Percentiles rank a stretch among this genome's conserved stretches.
phyloP scores from a whole-genome alignment of 2,888 invertebrate species.

The Anticlea derivata region DNA sequence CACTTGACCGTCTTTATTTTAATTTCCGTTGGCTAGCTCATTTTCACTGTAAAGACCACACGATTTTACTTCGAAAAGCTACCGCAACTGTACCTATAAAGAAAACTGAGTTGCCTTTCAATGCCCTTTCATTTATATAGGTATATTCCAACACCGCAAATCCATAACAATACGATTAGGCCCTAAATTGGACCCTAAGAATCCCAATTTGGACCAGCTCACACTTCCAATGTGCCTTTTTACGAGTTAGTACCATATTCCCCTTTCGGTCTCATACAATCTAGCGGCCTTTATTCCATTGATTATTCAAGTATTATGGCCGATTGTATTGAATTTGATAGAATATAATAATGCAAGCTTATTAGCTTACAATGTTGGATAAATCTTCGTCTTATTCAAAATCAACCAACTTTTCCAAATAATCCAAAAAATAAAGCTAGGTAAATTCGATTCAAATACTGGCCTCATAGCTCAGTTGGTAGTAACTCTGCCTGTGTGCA shows the following conservation, averaged over 20 bases:
- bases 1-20: too few relatives aligned
- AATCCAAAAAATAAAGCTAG: too few relatives aligned
- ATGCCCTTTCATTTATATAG: slow-evolving; percentile 26
- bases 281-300: slow-evolving; percentile 22
- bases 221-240: slow-evolving; percentile 30
- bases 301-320: slow-evolving; percentile 25
- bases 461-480: too few relatives aligned
- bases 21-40: too few relatives aligned
- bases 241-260: too few relatives aligned
- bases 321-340: slow-evolving; percentile 28
- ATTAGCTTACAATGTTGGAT: slow-evolving; percentile 7
- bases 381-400: background rate
- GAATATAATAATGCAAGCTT: slow-evolving; percentile 17
- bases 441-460: too few relatives aligned
- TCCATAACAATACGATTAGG: slow-evolving; percentile 35
- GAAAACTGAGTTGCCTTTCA: slow-evolving; percentile 4
- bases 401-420: too few relatives aligned
- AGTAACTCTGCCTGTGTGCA: too few relatives aligned
- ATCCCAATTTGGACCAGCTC: slow-evolving; percentile 29
- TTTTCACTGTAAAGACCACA: too few relatives aligned
- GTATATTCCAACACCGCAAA: slow-evolving; percentile 18
- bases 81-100: too few relatives aligned
- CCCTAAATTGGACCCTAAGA: slow-evolving; percentile 28
- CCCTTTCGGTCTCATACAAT: slow-evolving; percentile 31
- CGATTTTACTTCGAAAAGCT: too few relatives aligned